Conservation (phyloP, 2,797 vertebrate species). For the Tympanoctomys barrerae region DNA sequence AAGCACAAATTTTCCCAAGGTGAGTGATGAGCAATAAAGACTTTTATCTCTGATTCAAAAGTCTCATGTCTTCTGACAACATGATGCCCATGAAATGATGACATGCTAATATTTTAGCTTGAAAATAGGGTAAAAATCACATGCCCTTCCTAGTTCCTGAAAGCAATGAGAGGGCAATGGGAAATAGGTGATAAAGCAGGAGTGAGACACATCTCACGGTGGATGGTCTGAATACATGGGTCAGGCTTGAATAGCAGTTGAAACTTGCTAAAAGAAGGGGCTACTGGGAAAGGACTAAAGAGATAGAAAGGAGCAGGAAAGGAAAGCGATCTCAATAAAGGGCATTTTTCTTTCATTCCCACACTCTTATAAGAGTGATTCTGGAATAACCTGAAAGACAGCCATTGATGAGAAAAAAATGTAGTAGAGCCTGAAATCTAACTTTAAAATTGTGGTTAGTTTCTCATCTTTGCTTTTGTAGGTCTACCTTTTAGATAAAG, state of each 20-base stretch:
- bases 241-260: neutral
- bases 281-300: neutral
- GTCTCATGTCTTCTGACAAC: neutral
- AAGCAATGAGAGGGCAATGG: neutral
- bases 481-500: neutral
- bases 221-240: neutral
- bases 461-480: neutral
- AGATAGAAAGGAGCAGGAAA: neutral
- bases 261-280: neutral
- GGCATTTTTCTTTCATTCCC: neutral
- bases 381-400: neutral
- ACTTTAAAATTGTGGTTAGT: neutral
- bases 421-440: neutral
- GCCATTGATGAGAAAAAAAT: neutral
- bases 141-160: neutral
- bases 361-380: neutral
- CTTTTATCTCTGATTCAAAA: neutral
- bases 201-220: neutral
- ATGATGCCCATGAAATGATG: neutral
- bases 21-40: neutral
- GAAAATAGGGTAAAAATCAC: neutral
- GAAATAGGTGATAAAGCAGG: neutral
- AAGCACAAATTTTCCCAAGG: neutral
- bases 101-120: neutral
- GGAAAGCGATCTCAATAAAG: neutral